Base-by-base conservation (phyloP, 2,888 invertebrate genomes). In the Camponotus fellah region DNA sequence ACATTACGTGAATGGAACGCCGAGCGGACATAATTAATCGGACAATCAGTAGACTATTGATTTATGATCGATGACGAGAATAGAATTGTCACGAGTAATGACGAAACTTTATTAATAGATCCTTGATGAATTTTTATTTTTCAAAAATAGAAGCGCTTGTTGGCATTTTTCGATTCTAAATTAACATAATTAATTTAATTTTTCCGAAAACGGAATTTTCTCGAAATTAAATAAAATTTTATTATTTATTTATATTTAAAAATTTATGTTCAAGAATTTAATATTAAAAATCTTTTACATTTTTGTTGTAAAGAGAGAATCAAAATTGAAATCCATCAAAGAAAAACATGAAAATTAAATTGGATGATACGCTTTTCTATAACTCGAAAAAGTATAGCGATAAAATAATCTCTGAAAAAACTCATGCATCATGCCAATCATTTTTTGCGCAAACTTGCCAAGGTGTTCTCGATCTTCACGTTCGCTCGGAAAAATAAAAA, bases 1-100 rank as follows among this genome's bases (percentile, higher is more conserved):
- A 34, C 79, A 32, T 43, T 58, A 56, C 65, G 10, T 21, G 43
- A 14, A 75, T 34, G 49, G 49, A 40, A 58, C 71, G 71, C 72
- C 37, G 72, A 21, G 17, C 68, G 75, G 46, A 72, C 58, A 71
- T 72, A 80, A 79, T 79, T 79, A 79, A 72, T 62, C 74, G 37
- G 21, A 21, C 58, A 21, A 71, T 79, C 46, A 40, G 6, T 46
- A 34, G 43, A 60, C 60, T 60, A 46, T 46, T 53, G 74, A 12
- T n/a, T 34, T 58, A 71, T 60, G 46, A 26, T 62, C 60, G 46
- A 71, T 62, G n/a, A 60, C 12, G 17, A 46, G 17, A 56, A 12
- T 71, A 21, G 34, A 17, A 10, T 34, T 21, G 17, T 9, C n/a
- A 17, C 12, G 21, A 60, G 60, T n/a, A 12, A 46, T n/a, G 21